phyloP scores from a whole-genome alignment of 2,113 vertebrate genomes.

The Dipodomys stephensi region DNA sequence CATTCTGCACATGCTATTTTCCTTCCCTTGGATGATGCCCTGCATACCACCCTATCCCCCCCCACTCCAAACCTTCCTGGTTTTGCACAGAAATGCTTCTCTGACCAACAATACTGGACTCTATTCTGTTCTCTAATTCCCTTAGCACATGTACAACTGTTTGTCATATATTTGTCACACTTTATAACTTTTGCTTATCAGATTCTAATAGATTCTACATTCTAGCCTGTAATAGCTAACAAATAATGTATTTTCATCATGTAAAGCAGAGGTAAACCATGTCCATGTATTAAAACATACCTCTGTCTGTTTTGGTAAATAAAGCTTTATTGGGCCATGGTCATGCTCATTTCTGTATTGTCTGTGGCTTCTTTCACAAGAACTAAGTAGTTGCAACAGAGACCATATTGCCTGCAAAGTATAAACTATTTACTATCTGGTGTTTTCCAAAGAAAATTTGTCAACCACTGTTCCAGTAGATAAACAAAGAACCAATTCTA shows the following conservation, averaged over 20 bases:
- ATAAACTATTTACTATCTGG: slow-evolving; percentile 23
- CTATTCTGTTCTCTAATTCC: neutral
- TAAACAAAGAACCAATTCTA: slow-evolving; percentile 7
- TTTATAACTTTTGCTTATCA: neutral
- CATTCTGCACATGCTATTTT: neutral
- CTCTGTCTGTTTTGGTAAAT: slow-evolving; percentile 7
- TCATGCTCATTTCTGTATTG: slow-evolving; percentile 4
- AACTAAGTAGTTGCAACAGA: neutral
- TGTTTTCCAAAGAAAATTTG: slow-evolving; percentile 24
- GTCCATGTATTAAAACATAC: neutral
- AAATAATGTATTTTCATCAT: neutral
- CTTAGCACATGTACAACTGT: neutral
- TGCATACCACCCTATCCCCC: neutral
- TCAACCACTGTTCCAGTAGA: neutral
- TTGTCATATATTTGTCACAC: neutral
- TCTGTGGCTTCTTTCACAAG: slow-evolving; percentile 2
- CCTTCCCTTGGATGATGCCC: neutral
- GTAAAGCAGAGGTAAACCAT: neutral
- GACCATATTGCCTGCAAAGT: neutral
- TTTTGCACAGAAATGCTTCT: neutral
- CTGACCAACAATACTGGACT: neutral
- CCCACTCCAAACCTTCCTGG: neutral
- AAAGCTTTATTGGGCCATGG: neutral
- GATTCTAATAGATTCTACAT: neutral
- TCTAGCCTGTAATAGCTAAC: neutral